Percentiles rank a stretch among this genome's conserved stretches.
phyloP scores from a whole-genome alignment of 2,888 invertebrate species.

The Endomychus coccineus region DNA sequence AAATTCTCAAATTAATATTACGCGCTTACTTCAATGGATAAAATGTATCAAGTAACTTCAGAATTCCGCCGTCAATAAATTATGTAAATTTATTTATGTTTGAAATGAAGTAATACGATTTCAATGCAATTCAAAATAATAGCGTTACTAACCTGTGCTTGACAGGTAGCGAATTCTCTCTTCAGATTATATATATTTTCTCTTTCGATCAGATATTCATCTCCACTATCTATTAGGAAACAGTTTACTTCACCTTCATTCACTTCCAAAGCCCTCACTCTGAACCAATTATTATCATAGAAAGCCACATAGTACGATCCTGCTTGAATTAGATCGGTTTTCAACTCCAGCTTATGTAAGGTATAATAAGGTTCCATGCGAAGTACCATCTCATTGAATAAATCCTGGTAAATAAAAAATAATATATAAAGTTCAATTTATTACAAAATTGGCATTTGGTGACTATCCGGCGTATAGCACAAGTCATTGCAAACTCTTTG shows the following conservation, averaged over 20 bases:
- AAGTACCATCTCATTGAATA: conserved; percentile 36
- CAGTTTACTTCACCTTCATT: conserved; percentile 41
- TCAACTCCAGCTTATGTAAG: conserved; percentile 21
- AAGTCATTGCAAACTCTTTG: conserved; percentile 39
- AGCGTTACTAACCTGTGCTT: conserved; percentile 65
- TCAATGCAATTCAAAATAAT: too few species aligned
- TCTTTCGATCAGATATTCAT: conserved; percentile 52
- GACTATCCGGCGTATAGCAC: conserved; percentile 42
- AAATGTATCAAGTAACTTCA: too few species aligned
- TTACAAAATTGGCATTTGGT: conserved; percentile 49
- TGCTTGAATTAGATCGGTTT: conserved; percentile 26
- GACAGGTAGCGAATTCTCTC: conserved; percentile 55
- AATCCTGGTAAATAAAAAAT: conserved; percentile 33
- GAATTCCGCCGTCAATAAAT: too few species aligned
- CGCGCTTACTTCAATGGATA: too few species aligned
- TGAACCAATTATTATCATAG: conserved; percentile 43
- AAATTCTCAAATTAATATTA: too few species aligned
- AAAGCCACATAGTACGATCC: conserved; percentile 44
- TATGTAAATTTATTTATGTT: too few species aligned
- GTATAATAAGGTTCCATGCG: conserved; percentile 42
- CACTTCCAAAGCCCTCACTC: conserved; percentile 42
- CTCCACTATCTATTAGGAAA: conserved; percentile 71
- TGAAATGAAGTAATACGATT: too few species aligned
- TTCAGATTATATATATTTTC: conserved; percentile 54
- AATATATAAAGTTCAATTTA: conserved; percentile 46